Evolutionary conservation across 2,113 vertebrate species (phyloP).

Genomic region (Menura novaehollandiae): DNA sequence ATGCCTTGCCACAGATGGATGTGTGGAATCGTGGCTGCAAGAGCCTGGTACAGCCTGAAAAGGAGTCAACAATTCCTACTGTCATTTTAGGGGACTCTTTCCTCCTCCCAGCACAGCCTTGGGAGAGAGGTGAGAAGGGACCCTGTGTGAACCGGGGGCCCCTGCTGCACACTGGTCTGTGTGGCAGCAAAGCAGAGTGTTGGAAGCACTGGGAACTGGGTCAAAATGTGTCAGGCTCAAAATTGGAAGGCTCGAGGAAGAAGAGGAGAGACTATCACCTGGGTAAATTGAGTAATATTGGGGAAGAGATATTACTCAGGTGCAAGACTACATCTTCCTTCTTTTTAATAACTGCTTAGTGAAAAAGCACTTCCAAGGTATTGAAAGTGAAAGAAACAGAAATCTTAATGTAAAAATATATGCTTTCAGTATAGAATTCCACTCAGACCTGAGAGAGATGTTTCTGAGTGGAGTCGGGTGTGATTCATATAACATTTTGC

Average conservation of each 20-base stretch:
- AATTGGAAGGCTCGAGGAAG: background rate
- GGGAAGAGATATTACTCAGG: background rate
- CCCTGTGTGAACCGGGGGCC: background rate
- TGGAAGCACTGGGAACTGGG: background rate
- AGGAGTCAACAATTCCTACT: background rate
- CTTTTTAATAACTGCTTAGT: constrained; percentile 29
- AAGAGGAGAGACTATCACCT: background rate
- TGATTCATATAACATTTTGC: constrained; percentile 43
- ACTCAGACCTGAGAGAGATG: constrained; percentile 27
- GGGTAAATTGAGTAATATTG: background rate
- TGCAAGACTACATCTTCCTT: background rate
- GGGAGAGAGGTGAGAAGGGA: background rate
- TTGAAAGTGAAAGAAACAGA: background rate
- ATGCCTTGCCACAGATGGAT: background rate
- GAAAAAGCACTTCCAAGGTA: background rate
- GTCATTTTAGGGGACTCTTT: background rate
- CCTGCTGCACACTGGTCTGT: fast-evolving
- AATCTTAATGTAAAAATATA: constrained; percentile 25
- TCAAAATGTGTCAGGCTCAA: background rate
- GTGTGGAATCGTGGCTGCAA: background rate
- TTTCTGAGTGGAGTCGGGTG: background rate
- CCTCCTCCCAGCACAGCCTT: background rate
- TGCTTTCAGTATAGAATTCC: background rate
- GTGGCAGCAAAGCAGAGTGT: background rate
- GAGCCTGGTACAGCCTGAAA: background rate